A percentile compares a stretch with the other conserved stretches of the same genome.
Conservation (phyloP, 2,888 invertebrate genomes). For the Aphrophora alni region DNA sequence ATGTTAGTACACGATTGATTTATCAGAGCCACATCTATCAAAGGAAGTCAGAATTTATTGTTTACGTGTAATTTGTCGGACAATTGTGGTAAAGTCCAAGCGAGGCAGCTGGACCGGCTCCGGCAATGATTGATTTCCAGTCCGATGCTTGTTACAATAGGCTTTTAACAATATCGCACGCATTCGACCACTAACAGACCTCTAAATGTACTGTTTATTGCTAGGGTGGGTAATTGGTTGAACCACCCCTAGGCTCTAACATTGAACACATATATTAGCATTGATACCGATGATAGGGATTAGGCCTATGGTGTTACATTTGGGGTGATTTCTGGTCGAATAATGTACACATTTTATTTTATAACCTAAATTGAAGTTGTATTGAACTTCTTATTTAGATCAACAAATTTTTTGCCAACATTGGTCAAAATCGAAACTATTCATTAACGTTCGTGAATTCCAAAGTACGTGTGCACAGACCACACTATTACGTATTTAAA, state of each 20-base stretch:
- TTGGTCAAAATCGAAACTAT: no score
- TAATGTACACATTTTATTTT: neutral
- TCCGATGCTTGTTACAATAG: neutral
- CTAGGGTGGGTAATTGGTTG: conserved; percentile 6
- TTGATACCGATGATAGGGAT: neutral
- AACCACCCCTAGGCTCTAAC: neutral
- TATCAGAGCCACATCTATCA: no score
- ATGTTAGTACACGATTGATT: no score
- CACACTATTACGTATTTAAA: no score
- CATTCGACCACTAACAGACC: neutral
- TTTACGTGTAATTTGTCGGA: no score
- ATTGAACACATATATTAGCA: neutral
- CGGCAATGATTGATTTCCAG: neutral
- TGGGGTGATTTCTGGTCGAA: neutral
- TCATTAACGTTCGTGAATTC: no score
- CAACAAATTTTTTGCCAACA: no score
- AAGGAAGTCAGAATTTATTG: no score
- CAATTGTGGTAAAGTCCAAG: no score
- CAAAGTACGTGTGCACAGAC: no score
- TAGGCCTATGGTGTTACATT: neutral
- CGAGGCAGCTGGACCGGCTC: neutral
- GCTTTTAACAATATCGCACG: conserved; percentile 3
- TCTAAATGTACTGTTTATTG: conserved; percentile 2
- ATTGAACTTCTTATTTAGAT: no score
- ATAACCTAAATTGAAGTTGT: no score